Evolutionary conservation across 2,113 vertebrate species (phyloP), one percentile per base, ranked within the genome.

Genomic region (Panthera uncia): DNA sequence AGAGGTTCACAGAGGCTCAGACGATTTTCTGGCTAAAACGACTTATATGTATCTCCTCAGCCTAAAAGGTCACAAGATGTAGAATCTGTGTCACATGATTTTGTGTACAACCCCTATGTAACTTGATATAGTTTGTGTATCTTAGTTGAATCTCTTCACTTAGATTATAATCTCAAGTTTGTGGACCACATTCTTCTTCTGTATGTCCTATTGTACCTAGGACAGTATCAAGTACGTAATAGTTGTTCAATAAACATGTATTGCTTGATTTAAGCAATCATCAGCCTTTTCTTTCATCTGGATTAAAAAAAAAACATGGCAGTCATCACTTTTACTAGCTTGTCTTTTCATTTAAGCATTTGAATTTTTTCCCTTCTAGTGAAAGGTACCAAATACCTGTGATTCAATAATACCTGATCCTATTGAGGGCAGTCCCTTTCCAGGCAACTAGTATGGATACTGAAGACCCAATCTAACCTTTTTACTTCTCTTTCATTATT

Each of bases 401-500:
- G 29, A 95, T 91, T 57, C 96, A 95, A 66, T 91, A 90, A 69
- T 86, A 41, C 68, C 16, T 86, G 21, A 31, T 65, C 16, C 50
- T 69, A 83, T 31, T 57, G 18, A 94, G 38, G 86, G 29, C 50
- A 33, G 29, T 31, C 79, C 66, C 82, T 93, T 95, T 96, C 38
- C 27, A 92, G 96, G 57, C 45, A 80, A 92, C 91, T 91, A 81
- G 65, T 95, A 91, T 95, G 78, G 69, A 87, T 92, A 93, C 38
- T 88, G 61, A 80, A 96, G 55, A 83, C 29, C 23, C 21, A 86
- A 71, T 0, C 33, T 93, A 71, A 94, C 93, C 48, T 90, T 95
- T 96, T 89, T 78, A 38, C n/a, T 52, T 71, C 4, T 38, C 4
- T 96, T 38, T 92, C 19, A 36, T 97, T 95, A 89, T 92, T 97